Conservation (phyloP, 1,140 invertebrate species). For the Lordiphosa stackelbergi region DNA sequence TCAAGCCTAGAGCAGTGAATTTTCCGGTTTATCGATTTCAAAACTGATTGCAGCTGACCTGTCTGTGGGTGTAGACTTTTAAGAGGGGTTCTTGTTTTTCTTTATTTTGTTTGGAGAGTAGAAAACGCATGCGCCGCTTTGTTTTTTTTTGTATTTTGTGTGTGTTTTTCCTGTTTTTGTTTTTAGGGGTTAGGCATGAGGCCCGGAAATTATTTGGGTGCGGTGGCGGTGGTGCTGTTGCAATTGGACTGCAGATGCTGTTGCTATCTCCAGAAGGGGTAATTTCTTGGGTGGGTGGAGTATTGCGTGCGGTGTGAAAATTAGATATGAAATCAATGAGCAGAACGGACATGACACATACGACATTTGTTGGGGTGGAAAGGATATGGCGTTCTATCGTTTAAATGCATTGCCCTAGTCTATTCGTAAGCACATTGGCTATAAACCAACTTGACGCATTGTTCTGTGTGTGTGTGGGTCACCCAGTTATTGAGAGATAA, state of each 20-base stretch:
- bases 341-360: not conserved
- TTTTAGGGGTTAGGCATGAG: slow-evolving; percentile 16
- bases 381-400: not conserved
- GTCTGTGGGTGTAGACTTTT: slow-evolving; percentile 21
- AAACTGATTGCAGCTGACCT: slow-evolving; percentile 48
- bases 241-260: slow-evolving; percentile 32
- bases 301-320: slow-evolving; percentile 35
- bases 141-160: not conserved
- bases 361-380: not conserved
- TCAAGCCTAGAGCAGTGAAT: slow-evolving; percentile 27
- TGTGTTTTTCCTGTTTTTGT: slow-evolving; percentile 2
- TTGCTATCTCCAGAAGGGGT: slow-evolving; percentile 16
- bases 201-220: slow-evolving; percentile 57
- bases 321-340: slow-evolving; percentile 56
- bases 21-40: slow-evolving; percentile 48
- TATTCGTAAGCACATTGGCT: slow-evolving; percentile 9
- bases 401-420: slow-evolving; percentile 7
- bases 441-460: slow-evolving; percentile 32
- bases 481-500: too few species aligned
- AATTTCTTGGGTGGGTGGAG: too few species aligned
- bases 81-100: not conserved
- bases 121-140: slow-evolving; percentile 46
- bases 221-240: slow-evolving; percentile 48
- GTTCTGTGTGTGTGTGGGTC: not conserved
- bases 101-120: too few species aligned